Evolutionary conservation across 2,113 vertebrate species (phyloP).

Genomic region (Cryptotis parvus): DNA sequence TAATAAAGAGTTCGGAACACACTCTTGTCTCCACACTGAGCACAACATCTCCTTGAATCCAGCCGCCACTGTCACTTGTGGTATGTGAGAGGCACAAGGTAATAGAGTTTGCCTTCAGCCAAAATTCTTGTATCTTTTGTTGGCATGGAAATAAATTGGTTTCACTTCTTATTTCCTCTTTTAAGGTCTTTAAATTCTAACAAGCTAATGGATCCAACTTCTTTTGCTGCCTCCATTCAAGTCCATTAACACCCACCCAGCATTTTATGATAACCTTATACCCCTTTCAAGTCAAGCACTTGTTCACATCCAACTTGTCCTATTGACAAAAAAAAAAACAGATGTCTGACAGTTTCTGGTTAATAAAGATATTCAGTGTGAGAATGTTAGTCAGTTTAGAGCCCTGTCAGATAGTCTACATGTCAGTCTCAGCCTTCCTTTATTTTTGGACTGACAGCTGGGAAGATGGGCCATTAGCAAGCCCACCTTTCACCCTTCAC

Average conservation of each 20-base stretch:
- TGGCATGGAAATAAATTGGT: conserved; percentile 69
- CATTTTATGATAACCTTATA: background rate
- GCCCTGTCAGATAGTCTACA: background rate
- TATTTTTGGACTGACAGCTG: background rate
- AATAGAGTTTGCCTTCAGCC: conserved; percentile 41
- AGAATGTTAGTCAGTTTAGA: background rate
- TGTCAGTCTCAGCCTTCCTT: background rate
- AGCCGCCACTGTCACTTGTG: conserved; percentile 56
- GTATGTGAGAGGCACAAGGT: conserved; percentile 45
- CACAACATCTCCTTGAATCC: conserved; percentile 58
- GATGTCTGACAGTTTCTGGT: background rate
- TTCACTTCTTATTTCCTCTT: conserved; percentile 69
- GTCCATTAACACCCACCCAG: conserved; percentile 41
- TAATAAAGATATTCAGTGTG: background rate
- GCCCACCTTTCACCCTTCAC: background rate
- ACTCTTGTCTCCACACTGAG: conserved; percentile 40
- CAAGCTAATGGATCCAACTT: conserved; percentile 43
- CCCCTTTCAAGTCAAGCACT: background rate
- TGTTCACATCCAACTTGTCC: background rate
- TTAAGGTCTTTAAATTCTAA: conserved; percentile 66
- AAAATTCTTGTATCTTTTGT: conserved; percentile 66
- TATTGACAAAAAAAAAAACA: background rate
- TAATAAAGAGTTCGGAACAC: background rate
- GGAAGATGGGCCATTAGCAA: conserved; percentile 5
- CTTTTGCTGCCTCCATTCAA: conserved; percentile 25